Evolutionary conservation across 1,140 invertebrate species (phyloP).

Genomic region (Lithobius niger): DNA sequence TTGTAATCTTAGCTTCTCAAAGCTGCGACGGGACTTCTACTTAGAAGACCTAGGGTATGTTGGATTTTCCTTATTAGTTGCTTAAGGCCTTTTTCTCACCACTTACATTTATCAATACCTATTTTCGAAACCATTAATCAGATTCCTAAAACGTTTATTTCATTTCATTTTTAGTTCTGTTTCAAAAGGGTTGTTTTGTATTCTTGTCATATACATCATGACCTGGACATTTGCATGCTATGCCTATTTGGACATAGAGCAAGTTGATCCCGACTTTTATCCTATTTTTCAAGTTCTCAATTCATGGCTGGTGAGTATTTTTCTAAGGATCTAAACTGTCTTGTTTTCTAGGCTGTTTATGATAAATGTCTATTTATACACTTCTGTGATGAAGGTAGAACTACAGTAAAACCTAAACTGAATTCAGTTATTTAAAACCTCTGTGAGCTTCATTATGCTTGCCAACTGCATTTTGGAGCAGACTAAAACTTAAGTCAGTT

Average conservation of each 20-base stretch:
- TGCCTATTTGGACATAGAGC: constrained; percentile 6
- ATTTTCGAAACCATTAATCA: no score
- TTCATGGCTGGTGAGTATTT: not conserved
- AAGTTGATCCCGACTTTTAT: constrained; percentile 5
- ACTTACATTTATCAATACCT: no score
- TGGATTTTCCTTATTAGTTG: not conserved
- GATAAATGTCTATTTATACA: no score
- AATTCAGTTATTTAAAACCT: no score
- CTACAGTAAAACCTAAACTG: no score
- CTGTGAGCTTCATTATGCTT: no score
- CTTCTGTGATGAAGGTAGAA: no score
- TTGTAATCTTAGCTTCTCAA: not conserved
- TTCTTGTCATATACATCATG: not conserved
- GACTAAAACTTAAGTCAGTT: no score
- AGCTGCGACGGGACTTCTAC: not conserved
- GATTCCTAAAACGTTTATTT: no score
- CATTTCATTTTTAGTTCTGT: not conserved
- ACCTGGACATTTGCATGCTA: constrained; percentile 5
- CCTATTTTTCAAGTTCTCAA: constrained; percentile 7
- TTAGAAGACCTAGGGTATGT: not conserved
- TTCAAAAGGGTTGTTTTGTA: not conserved
- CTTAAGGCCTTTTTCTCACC: no score
- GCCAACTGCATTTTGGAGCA: no score
- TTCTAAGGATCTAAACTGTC: not conserved
- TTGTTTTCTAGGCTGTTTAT: no score